phyloP scores from a whole-genome alignment of 2,113 vertebrate genomes.

The Geothlypis trichas region DNA sequence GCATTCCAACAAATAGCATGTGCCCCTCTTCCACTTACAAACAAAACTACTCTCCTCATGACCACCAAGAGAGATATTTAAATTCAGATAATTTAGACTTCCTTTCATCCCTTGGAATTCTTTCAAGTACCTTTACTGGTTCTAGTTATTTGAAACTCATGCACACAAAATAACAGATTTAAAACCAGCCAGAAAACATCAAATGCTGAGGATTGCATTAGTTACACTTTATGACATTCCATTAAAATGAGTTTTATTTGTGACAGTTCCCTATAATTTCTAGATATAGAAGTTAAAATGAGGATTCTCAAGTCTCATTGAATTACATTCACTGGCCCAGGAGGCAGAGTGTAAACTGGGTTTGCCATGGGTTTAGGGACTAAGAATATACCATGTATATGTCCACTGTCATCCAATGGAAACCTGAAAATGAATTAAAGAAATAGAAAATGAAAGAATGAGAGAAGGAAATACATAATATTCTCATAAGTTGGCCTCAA shows the following conservation, averaged over 20 bases:
- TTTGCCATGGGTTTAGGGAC: not conserved
- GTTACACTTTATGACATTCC: not conserved
- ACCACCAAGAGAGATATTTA: not conserved
- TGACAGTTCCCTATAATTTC: not conserved
- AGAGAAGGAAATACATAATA: not conserved
- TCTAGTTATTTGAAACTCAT: not conserved
- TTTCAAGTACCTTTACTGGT: not conserved
- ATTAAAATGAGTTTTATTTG: not conserved
- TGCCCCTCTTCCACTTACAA: not conserved
- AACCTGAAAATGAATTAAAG: not conserved
- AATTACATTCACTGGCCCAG: not conserved
- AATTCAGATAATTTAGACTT: not conserved
- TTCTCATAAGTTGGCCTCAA: not conserved
- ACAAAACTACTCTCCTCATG: not conserved
- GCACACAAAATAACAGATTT: not conserved
- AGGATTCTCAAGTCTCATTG: not conserved
- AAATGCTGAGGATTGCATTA: not conserved
- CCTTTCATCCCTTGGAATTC: not conserved
- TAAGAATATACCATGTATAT: not conserved
- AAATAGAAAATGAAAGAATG: not conserved
- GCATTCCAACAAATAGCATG: not conserved
- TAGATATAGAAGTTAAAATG: not conserved
- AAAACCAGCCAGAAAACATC: not conserved
- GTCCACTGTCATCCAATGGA: not conserved
- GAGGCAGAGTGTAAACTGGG: not conserved